Base-by-base conservation (phyloP, 2,113 vertebrate species). In the Oplegnathus fasciatus region DNA sequence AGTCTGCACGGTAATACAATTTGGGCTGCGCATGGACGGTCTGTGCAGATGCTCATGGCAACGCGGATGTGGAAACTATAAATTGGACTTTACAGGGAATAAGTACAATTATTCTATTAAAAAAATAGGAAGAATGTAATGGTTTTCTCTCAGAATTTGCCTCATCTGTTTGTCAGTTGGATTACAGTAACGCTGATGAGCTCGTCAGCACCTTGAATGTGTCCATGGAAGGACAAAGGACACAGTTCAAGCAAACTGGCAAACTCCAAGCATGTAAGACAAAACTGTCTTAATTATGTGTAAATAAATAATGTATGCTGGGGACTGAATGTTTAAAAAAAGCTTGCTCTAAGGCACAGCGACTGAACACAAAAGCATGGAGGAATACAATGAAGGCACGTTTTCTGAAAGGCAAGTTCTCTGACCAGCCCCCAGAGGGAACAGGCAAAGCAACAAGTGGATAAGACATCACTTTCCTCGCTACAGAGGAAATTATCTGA, bases 401-500 rank as follows among this genome's bases (percentile, higher is more conserved):
- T 54, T 2, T 32, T 69, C 70, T 61, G 14, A 57, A 64, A 84
- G 24, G 60, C 60, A 72, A 65, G 26, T 37, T 62, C 44, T 58
- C 62, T 48, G 37, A 30, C 9, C 46, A 54, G 20, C 44, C 58
- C 30, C 24, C 32, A 50, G 18, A 65, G 48, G 18, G 65, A 62
- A 55, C 0, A 44, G 24, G 42, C 3, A 44, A 54, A 26, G 37
- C 70, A 80, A 88, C 61, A 75, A 74, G 77, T 77, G 28, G 15
- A 37, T 44, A 13, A 70, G 18, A 30, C 9, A 62, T 66, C 11
- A n/a, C 61, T 37, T 11, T 50, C 48, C 6, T 50, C 17, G 1
- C 50, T n/a, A 15, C 44, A 24, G 18, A 80, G 67, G 66, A 69
- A 83, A 69, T 57, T 83, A 46, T 46, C 57, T 11, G 62, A 75